Base-by-base conservation (phyloP, 2,113 vertebrate species). In the Maylandia zebra region DNA sequence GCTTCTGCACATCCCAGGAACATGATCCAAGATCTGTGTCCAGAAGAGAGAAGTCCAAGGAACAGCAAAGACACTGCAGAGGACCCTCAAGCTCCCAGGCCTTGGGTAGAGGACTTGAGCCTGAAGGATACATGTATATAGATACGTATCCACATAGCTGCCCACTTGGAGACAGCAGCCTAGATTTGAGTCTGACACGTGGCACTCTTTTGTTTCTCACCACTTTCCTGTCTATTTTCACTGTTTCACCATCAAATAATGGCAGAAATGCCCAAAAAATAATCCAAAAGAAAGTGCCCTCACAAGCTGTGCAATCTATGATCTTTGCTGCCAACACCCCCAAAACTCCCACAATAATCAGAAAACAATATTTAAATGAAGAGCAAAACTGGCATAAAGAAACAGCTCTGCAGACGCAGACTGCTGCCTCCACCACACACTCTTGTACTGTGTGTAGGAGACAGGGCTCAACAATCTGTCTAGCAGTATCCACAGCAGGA, bases 401-500 rank as follows among this genome's bases (percentile, higher is more conserved):
- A 55, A 38, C 16, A 48, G 36, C 48, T 69, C 34, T 45, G n/a
- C 80, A 83, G 79, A 69, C n/a, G 2, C 64, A 85, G 43, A 64
- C 83, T 78, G 59, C 17, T 32, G 78, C 48, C 36, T 85, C 74
- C 19, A 38, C 12, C 27, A n/a, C 56, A 56, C 53, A 61, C 59
- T 56, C 66, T 53, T 43, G 14, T 19, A 57, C 11, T 55, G 13
- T 45, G 71, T 76, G 86, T 76, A 4, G 83, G 88, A 88, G 52
- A 81, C 69, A 12, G 74, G 17, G 36, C 83, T 91, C 83, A 52
- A 74, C 89, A 87, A 38, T 61, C 80, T 64, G 82, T 78, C 85
- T 90, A 81, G 76, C 84, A 27, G 88, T 19, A 71, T 86, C 86
- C 90, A 74, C 91, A 92, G 85, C 90, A 82, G 90, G 91, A 81